A percentile compares a stretch with the other conserved stretches of the same genome.
phyloP scores from a whole-genome alignment of 2,113 vertebrate genomes.

The Paracanthobrama guichenoti region DNA sequence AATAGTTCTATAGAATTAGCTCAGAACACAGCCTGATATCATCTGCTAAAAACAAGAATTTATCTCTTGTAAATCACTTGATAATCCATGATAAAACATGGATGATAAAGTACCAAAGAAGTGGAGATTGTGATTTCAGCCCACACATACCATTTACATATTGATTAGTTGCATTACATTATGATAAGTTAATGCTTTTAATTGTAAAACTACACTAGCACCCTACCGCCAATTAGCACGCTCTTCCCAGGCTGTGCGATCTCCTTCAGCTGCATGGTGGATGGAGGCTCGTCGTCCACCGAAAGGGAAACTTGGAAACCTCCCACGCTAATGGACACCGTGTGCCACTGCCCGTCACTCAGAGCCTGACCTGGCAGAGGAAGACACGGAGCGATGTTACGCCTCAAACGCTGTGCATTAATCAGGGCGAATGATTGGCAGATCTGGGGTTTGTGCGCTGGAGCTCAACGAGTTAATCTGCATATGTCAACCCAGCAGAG shows the following conservation, averaged over 20 bases:
- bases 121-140: not conserved
- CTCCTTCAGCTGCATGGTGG: conserved; percentile 70
- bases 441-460: conserved; percentile 35
- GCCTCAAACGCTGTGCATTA: conserved; percentile 28
- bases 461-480: conserved; percentile 41
- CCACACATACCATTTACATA: not conserved
- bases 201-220: not conserved
- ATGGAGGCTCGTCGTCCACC: conserved; percentile 74
- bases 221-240: conserved; percentile 84
- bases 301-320: conserved; percentile 79
- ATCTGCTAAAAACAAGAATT: not conserved
- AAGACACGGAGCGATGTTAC: conserved; percentile 27
- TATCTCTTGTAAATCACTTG: not conserved
- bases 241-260: conserved; percentile 78
- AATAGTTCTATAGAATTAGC: not conserved
- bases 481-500: conserved; percentile 35
- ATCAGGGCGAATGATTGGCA: conserved; percentile 33
- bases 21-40: not conserved
- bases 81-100: not conserved
- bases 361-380: conserved; percentile 74
- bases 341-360: conserved; percentile 85
- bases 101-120: not conserved
- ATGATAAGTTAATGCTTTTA: not conserved
- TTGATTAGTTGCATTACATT: not conserved
- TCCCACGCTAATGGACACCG: conserved; percentile 76